Conservation (phyloP, 2,113 vertebrate genomes). For the Nansenia antarctica region DNA sequence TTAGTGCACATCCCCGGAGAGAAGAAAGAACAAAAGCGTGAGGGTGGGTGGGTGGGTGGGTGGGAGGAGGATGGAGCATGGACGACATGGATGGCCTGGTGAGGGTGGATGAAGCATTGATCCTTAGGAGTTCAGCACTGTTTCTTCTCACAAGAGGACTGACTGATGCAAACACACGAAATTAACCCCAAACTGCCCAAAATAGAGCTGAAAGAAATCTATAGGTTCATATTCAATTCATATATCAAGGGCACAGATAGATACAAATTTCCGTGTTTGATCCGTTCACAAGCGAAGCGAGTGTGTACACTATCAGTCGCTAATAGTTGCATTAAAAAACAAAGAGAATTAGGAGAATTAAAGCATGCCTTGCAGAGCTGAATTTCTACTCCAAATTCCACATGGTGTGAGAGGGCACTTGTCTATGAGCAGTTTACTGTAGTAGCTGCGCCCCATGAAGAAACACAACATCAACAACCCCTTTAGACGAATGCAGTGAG, state of each 20-base stretch:
- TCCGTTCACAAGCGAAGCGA: slow-evolving; percentile 20
- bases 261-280: slow-evolving; percentile 37
- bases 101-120: slow-evolving; percentile 1
- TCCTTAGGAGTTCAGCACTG: background rate
- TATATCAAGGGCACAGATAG: background rate
- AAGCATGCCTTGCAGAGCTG: background rate
- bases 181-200: slow-evolving; percentile 27
- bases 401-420: slow-evolving; percentile 7
- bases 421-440: slow-evolving; percentile 21
- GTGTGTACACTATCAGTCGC: slow-evolving; percentile 2
- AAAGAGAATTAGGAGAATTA: slow-evolving; percentile 13
- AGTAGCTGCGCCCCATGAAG: slow-evolving; percentile 26
- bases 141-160: background rate
- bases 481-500: slow-evolving; percentile 20
- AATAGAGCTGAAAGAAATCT: slow-evolving; percentile 9
- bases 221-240: background rate
- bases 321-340: slow-evolving; percentile 6
- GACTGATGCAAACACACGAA: slow-evolving; percentile 21
- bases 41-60: slow-evolving; percentile 5
- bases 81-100: background rate
- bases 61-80: background rate
- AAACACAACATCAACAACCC: slow-evolving; percentile 29
- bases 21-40: background rate
- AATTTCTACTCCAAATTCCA: slow-evolving; percentile 1
- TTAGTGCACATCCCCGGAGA: slow-evolving; percentile 7